Base-by-base conservation (phyloP, 2,113 vertebrate genomes). In the Mandrillus leucophaeus region DNA sequence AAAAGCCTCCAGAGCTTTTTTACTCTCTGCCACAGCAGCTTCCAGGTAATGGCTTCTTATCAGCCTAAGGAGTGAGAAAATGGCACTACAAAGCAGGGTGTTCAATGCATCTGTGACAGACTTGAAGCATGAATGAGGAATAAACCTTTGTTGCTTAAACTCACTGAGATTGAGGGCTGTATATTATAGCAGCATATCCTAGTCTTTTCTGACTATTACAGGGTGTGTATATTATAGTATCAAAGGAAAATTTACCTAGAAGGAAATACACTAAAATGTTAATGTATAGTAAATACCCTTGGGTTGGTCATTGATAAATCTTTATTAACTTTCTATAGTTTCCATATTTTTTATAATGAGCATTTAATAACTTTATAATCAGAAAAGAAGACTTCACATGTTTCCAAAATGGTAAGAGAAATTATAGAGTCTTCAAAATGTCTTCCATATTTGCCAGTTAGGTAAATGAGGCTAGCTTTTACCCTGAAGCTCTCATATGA, bases 321-420 rank as follows among this genome's bases (percentile, higher is more conserved):
- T 38, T 91, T 23, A 91, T 45, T 9, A 75, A 87, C 32, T 86
- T 96, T 88, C 38, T 96, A 12, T 35, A 79, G 73, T 76, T 40
- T 22, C 55, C 35, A n/a, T 90, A 57, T 79, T 78, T 83, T 85
- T 96, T 45, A 43, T 35, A 93, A 95, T 64, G 61, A 88, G 9
- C 55, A 83, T 64, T 80, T 61, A 86, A 45, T 43, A 82, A 94
- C 43, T 89, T 95, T 38, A 75, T 57, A 96, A 89, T 61, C 61
- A 61, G 16, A 70, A 90, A 88, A 90, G 90, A 93, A 55, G 68
- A 68, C 0, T 40, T 86, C 12, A n/a, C n/a, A 57, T 66, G 12
- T 70, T 95, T 95, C 45, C 52, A 76, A 83, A 95, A 93, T 94
- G 57, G 55, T 75, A 93, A 92, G 45, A 87, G 48, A 90, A 82